Evolutionary conservation across 53 echinoderm and acorn worm genomes (phyloP).

Genomic region (Hippasteria phrygiana): DNA sequence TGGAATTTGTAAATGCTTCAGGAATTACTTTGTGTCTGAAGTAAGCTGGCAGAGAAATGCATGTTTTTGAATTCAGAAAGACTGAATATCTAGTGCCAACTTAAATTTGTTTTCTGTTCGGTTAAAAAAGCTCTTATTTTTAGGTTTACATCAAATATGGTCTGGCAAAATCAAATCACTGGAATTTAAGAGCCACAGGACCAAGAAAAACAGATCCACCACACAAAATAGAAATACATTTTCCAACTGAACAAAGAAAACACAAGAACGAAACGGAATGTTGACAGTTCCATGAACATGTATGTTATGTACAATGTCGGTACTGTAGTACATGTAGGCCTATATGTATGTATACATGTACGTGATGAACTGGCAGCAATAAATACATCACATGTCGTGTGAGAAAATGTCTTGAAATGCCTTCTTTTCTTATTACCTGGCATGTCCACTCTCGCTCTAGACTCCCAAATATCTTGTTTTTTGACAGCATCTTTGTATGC

Average conservation of each 20-base stretch:
- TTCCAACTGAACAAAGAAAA: too few species aligned
- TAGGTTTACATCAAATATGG: not conserved
- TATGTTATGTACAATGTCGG: too few species aligned
- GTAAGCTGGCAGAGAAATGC: slow-evolving; percentile 33
- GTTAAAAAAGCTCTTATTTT: too few species aligned
- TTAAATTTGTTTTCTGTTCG: too few species aligned
- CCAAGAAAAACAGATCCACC: too few species aligned
- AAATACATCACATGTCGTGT: not conserved
- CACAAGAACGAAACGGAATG: too few species aligned
- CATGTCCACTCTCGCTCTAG: slow-evolving; percentile 20
- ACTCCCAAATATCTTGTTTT: slow-evolving; percentile 26
- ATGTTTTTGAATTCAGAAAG: slow-evolving; percentile 11
- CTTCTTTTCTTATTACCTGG: slow-evolving; percentile 19
- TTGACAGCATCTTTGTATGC: slow-evolving; percentile 7
- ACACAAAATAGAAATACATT: too few species aligned
- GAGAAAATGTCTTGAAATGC: not conserved
- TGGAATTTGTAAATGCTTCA: slow-evolving; percentile 12
- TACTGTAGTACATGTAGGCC: too few species aligned
- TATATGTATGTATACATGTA: too few species aligned
- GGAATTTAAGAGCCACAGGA: too few species aligned
- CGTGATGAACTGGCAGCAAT: not conserved
- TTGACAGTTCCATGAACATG: too few species aligned
- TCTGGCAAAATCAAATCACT: not conserved
- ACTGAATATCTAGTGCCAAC: not conserved
- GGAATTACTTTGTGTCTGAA: slow-evolving; percentile 17